Base-by-base conservation (phyloP, 2,888 invertebrate genomes). In the Chrysodeixis includens region DNA sequence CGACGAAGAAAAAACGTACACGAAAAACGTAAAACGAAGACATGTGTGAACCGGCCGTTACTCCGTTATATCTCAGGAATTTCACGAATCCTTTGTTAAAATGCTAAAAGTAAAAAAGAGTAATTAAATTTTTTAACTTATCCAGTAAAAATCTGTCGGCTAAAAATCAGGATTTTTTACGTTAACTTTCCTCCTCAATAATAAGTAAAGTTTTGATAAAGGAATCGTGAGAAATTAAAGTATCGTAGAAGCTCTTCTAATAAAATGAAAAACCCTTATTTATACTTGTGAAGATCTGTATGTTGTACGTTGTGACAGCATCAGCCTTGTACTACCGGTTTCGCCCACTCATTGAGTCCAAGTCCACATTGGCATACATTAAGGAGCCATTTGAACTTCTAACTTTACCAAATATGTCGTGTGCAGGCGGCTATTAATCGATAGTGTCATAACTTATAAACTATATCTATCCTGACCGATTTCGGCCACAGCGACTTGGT, bases 11-110 rank as follows among this genome's bases (percentile, higher is more conserved):
- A n/a, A n/a, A n/a, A n/a, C n/a, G n/a, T n/a, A n/a, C n/a, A n/a
- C n/a, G n/a, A n/a, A n/a, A n/a, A n/a, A n/a, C n/a, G n/a, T n/a
- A n/a, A n/a, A n/a, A n/a, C n/a, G n/a, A n/a, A n/a, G n/a, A n/a
- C n/a, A n/a, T n/a, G n/a, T n/a, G n/a, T n/a, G n/a, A n/a, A n/a
- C n/a, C n/a, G n/a, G n/a, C n/a, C n/a, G n/a, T n/a, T n/a, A 72
- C 52, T 76, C 67, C 70, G n/a, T 3, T 40, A n/a, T n/a, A 40
- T 40, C 40, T 40, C n/a, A 40, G 5, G 40, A 40, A 6, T 40
- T 40, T n/a, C 40, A 40, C n/a, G 40, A 49, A 10, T 49, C 46
- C 20, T 6, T 49, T 18, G 46, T 49, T 49, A 10, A 20, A 49
- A 20, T 9, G 18, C 16, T 46, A 16, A 9, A 7, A 46, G 0